A percentile compares a stretch with the other conserved stretches of the same genome.
These are phyloP conservation scores for Corythoichthys haematopterus DNA, from an alignment of 2,113 vertebrate genomes.

Conservation along the genomic window DNA sequence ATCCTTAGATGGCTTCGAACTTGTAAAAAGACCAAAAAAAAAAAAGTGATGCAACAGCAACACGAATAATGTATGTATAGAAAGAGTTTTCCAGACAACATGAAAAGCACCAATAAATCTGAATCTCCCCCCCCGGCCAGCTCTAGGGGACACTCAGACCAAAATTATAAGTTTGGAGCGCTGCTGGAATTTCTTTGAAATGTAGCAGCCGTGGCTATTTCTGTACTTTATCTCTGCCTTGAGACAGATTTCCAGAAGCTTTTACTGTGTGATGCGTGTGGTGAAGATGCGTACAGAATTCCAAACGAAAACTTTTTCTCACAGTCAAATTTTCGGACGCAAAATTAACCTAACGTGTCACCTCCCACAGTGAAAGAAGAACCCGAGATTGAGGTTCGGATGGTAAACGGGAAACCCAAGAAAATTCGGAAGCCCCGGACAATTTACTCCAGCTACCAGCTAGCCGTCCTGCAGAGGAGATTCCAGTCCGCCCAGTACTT, in stretches of 20 bases:
- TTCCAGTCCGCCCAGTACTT: conserved; percentile 94
- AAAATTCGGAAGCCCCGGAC: conserved; percentile 91
- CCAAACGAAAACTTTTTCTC: neutral
- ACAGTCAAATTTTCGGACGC: neutral
- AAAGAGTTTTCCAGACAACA: conserved; percentile 37
- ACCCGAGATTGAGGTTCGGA: conserved; percentile 84
- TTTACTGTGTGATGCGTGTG: neutral
- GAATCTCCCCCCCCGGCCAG: conserved; percentile 37
- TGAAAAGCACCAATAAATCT: conserved; percentile 63
- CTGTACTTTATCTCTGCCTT: conserved; percentile 19
- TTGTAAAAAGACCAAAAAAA: neutral
- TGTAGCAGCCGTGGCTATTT: conserved; percentile 47
- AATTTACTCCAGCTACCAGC: conserved; percentile 93
- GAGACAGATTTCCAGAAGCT: neutral
- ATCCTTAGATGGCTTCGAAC: neutral
- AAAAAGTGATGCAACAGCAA: conserved; percentile 13
- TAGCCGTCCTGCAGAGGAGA: conserved; percentile 85
- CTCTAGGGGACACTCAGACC: conserved; percentile 57
- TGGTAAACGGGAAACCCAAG: conserved; percentile 93
- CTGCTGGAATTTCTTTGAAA: conserved; percentile 65
- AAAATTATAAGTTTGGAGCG: conserved; percentile 59
- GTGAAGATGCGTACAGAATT: neutral
- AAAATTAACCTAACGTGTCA: neutral
- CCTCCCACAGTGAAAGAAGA: conserved; percentile 81
- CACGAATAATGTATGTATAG: conserved; percentile 19